These are phyloP conservation scores for Perca flavescens DNA, from an alignment of 2,113 vertebrate genomes.

Conservation along the genomic window DNA sequence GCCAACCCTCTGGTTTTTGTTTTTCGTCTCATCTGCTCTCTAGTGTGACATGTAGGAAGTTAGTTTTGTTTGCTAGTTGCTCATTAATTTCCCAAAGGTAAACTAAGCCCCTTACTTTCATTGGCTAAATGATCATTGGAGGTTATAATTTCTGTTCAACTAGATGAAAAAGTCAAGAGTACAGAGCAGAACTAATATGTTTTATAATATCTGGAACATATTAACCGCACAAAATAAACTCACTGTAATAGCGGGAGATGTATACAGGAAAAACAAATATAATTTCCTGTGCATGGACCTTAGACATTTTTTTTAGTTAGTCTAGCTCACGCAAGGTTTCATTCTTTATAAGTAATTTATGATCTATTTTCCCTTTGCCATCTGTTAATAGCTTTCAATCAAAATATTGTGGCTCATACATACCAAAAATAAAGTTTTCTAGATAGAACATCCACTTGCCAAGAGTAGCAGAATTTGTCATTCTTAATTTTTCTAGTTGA, in stretches of 20 bases:
- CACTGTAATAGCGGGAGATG: background rate
- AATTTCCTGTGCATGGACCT: background rate
- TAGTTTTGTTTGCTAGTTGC: slow-evolving; percentile 30
- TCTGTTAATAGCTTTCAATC: background rate
- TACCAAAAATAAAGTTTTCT: background rate
- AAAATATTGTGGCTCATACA: background rate
- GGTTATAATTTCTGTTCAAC: slow-evolving; percentile 30
- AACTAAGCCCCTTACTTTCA: slow-evolving; percentile 25
- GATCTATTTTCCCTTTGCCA: too few relatives aligned
- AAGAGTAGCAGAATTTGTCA: background rate
- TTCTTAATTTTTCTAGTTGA: background rate
- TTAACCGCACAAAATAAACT: background rate
- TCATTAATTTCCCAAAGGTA: slow-evolving; percentile 62
- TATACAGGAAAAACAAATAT: background rate
- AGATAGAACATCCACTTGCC: background rate
- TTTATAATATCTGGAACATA: background rate
- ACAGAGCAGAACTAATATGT: slow-evolving; percentile 21
- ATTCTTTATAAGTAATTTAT: background rate
- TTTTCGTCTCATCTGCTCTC: slow-evolving; percentile 39
- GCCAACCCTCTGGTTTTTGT: slow-evolving; percentile 47
- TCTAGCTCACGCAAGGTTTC: background rate
- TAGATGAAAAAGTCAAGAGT: background rate
- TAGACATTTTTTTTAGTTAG: background rate
- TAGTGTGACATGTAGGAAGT: slow-evolving; percentile 40
- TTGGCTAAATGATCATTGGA: slow-evolving; percentile 32